These are phyloP conservation scores for Platysternon megacephalum DNA, from an alignment of 2,113 vertebrate genomes.

Conservation along the genomic window DNA sequence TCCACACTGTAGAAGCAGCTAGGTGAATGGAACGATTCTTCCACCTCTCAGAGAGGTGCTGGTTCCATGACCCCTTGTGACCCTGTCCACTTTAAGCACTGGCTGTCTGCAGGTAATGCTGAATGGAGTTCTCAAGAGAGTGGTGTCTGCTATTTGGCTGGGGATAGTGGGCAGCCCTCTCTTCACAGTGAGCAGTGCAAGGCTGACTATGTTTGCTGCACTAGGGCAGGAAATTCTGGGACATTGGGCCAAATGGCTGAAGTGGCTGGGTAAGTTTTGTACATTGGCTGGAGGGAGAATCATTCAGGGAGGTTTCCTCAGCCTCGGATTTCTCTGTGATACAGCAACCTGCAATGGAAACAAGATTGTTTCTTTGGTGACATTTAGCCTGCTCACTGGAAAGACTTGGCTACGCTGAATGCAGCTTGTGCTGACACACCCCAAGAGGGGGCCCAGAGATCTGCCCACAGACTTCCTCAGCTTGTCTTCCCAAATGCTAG, in stretches of 20 bases:
- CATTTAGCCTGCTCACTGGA: not conserved
- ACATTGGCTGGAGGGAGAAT: not conserved
- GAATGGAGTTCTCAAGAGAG: not conserved
- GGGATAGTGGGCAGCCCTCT: not conserved
- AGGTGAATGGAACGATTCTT: not conserved
- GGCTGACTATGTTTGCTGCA: not conserved
- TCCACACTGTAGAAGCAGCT: not conserved
- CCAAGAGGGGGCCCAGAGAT: accelerated
- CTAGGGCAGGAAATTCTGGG: not conserved
- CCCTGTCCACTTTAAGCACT: not conserved
- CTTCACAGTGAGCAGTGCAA: not conserved
- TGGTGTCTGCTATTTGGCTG: not conserved
- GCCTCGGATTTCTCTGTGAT: not conserved
- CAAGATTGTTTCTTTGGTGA: not conserved
- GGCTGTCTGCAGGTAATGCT: not conserved
- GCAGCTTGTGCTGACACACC: not conserved
- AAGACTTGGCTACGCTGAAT: not conserved
- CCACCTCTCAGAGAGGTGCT: not conserved
- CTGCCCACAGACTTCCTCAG: not conserved
- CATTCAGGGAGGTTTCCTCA: not conserved
- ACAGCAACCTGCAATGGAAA: not conserved
- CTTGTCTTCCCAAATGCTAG: too few relatives aligned
- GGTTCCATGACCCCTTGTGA: not conserved
- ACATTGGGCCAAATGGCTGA: not conserved
- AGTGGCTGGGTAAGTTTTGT: not conserved